Base-by-base conservation (phyloP, 2,888 invertebrate species). In the Parapristionchus giblindavisi region DNA sequence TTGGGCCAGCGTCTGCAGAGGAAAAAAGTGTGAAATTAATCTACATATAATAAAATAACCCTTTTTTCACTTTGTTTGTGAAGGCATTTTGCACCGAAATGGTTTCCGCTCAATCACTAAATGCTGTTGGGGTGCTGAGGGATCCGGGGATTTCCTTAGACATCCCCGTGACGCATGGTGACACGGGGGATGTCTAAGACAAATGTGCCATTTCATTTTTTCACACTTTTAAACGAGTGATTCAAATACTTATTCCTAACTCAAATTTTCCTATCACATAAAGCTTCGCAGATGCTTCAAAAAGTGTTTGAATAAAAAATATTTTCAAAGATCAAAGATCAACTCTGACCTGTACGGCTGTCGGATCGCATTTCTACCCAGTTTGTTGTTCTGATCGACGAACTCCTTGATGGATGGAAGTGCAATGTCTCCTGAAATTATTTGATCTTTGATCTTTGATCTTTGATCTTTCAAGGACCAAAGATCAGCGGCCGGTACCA, bases 311-410 rank as follows among this genome's bases (percentile, higher is more conserved):
- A 14, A 8, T 27, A 56, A 24, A 2, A 24, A 27, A 56, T 29
- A n/a, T 52, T n/a, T 14, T 52, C 52, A 52, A 17, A 21, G 52
- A 29, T 56, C 29, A 3, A 24, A 56, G 17, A 27, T 29, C 27
- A 27, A 40, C 2, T 0, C 29, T 52, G 40, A 82, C 83, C 86
- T 77, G 73, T 87, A 85, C n/a, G 78, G 76, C 68, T 86, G 85
- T 34, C 83, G 32, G 66, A 87, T 86, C 1, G 87, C 84, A 73
- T 86, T 87, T 58, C 87, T 73, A 14, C 81, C 85, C 56, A 86
- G 70, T 27, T 83, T 78, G 58, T 82, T 83, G 66, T 83, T 82
- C 38, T 82, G 78, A 24, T 83, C 82, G 43, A 83, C 82, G 76
- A 85, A 84, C 29, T 78, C 74, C 58, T 83, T 77, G 2, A 77